Evolutionary conservation across 2,888 invertebrate genomes (phyloP).

Genomic region (Cremastobaeus sp.): DNA sequence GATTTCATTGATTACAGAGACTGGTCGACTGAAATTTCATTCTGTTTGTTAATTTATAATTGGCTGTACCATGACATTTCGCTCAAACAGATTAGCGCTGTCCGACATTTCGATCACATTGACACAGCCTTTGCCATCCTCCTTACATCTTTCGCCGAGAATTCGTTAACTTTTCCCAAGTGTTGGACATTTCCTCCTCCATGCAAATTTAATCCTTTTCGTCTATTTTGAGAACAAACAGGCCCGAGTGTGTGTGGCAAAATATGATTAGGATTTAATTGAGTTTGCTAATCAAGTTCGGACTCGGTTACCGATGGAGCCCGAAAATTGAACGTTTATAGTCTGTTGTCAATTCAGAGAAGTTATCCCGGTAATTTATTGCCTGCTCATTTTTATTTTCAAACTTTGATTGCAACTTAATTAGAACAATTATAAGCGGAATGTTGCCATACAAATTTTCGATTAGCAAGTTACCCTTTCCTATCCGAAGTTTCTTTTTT

Average conservation of each 20-base stretch:
- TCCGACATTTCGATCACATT: constrained; percentile 12
- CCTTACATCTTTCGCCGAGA: constrained; percentile 1
- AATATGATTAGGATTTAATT: constrained; percentile 41
- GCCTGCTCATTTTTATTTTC: neutral
- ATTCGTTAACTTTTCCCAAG: neutral
- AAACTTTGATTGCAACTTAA: neutral
- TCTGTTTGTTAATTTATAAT: constrained; percentile 20
- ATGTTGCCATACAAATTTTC: no score
- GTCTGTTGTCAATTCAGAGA: constrained; percentile 8
- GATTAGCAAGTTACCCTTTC: no score
- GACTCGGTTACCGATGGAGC: constrained; percentile 24
- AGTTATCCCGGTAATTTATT: constrained; percentile 10
- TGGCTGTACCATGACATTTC: constrained; percentile 5
- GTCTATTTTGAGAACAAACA: constrained; percentile 33
- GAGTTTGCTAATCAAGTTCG: constrained; percentile 37
- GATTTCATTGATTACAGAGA: neutral
- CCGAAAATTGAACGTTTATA: neutral
- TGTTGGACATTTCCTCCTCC: neutral
- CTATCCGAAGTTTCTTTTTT: no score
- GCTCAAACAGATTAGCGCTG: constrained; percentile 14
- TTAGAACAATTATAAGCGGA: neutral
- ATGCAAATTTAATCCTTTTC: constrained; percentile 16
- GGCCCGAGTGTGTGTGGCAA: neutral
- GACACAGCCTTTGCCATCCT: constrained; percentile 7
- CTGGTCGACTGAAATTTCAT: constrained; percentile 9